Evolutionary conservation across 1,140 invertebrate genomes (phyloP), one percentile per base, ranked within the genome.

Genomic region (Drosophila tropicalis): DNA sequence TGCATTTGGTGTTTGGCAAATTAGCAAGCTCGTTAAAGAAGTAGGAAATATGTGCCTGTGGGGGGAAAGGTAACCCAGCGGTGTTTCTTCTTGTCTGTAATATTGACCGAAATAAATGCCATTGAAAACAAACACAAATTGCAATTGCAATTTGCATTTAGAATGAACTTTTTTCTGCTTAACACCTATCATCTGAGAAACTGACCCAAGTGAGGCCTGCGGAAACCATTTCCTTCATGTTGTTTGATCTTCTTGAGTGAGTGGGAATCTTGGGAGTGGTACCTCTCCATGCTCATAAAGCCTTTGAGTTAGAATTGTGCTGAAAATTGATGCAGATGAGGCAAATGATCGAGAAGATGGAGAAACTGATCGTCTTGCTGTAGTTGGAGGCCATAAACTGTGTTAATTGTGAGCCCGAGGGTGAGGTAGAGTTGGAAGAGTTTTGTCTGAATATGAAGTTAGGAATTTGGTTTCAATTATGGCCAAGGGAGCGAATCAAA

Each of bases 91-190:
- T 51, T 9, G 44, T 51, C 44, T 51, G 44, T 51, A 51, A 51
- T 51, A 51, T 51, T 51, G 44, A 51, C 44, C 44, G 22, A 41
- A 63, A 58, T 51, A 51, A 29, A 63, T 63, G 62, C 62, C 62
- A 63, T 63, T 63, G 44, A 63, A 63, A 63, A 63, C 62, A 63
- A 63, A 63, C 62, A 62, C 60, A 62, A 62, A 62, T 44, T 25
- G 60, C 60, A 62, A 62, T 62, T 44, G 40, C 34, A 58, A 51
- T 51, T 51, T 51, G 44, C 34, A 58, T 12, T 36, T 36, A 32
- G 34, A 36, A 36, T 58, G 56, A 58, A 58, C 56, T 36, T 36
- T 32, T 57, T 56, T 56, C 56, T 58, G 29, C 15, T 58, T 36
- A 58, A 58, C 56, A 58, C 56, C 17, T 36, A 36, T 58, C 29